A percentile compares a stretch with the other conserved stretches of the same genome.
Conservation (phyloP, 2,113 vertebrate genomes). For the Cariama cristata region DNA sequence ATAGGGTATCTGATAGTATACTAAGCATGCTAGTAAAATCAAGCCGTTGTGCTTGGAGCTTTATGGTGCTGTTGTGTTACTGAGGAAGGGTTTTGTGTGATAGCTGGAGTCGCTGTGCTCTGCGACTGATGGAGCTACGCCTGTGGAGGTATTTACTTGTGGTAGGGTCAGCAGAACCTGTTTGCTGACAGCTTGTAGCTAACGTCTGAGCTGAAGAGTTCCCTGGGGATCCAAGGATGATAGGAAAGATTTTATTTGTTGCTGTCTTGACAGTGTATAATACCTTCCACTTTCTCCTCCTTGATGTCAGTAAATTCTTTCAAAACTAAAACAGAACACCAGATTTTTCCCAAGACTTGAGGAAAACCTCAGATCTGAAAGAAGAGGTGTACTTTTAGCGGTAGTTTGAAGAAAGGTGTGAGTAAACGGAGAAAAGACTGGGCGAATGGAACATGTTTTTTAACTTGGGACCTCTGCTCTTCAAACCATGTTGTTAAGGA, state of each 20-base stretch:
- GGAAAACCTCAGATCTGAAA: background rate
- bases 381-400: background rate
- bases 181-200: background rate
- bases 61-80: background rate
- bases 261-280: background rate
- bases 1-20: background rate
- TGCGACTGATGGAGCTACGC: background rate
- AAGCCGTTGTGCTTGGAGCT: rapidly evolving
- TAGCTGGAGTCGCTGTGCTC: background rate
- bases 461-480: background rate
- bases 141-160: background rate
- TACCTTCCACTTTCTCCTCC: constrained; percentile 24
- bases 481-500: background rate
- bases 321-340: background rate
- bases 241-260: background rate
- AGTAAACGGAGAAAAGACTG: background rate
- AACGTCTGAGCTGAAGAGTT: background rate
- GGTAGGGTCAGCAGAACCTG: background rate
- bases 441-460: background rate
- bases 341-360: background rate
- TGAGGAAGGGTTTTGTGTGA: background rate
- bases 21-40: background rate
- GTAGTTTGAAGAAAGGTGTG: constrained; percentile 1
- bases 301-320: background rate
- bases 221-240: background rate